phyloP scores from a whole-genome alignment of 1,140 invertebrate genomes.

The Sitophilus oryzae region DNA sequence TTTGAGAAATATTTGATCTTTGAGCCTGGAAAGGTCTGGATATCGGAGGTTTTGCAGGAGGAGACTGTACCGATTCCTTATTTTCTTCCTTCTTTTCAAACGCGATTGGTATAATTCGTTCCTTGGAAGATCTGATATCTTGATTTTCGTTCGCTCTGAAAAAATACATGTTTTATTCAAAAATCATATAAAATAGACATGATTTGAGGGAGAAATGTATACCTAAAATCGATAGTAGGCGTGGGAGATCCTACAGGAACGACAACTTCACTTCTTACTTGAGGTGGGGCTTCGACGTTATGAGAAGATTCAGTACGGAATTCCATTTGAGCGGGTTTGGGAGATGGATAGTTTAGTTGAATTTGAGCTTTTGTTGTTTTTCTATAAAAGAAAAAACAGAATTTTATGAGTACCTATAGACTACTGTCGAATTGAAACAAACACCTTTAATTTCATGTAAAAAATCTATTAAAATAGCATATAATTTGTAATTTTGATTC shows the following conservation, averaged over 20 bases:
- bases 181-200: neutral
- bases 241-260: constrained; percentile 48
- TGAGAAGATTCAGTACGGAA: constrained; percentile 57
- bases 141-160: constrained; percentile 44
- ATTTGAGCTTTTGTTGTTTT: constrained; percentile 62
- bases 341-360: constrained; percentile 49
- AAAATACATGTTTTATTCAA: too few species aligned
- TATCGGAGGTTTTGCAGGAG: constrained; percentile 47
- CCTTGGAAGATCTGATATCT: constrained; percentile 44
- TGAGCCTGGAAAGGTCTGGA: constrained; percentile 42
- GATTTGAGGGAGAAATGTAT: neutral
- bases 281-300: constrained; percentile 48
- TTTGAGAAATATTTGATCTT: constrained; percentile 37
- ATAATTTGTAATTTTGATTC: too few species aligned
- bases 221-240: constrained; percentile 27
- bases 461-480: too few species aligned
- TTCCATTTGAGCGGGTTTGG: constrained; percentile 47
- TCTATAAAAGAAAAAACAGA: constrained; percentile 22
- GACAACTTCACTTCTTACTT: constrained; percentile 53
- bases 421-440: too few species aligned
- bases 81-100: constrained; percentile 39
- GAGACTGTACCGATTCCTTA: constrained; percentile 32
- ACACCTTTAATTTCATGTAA: too few species aligned
- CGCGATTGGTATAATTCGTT: constrained; percentile 55
- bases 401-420: constrained; percentile 1